phyloP scores from a whole-genome alignment of 2,113 vertebrate species.

The Aramus guarauna region DNA sequence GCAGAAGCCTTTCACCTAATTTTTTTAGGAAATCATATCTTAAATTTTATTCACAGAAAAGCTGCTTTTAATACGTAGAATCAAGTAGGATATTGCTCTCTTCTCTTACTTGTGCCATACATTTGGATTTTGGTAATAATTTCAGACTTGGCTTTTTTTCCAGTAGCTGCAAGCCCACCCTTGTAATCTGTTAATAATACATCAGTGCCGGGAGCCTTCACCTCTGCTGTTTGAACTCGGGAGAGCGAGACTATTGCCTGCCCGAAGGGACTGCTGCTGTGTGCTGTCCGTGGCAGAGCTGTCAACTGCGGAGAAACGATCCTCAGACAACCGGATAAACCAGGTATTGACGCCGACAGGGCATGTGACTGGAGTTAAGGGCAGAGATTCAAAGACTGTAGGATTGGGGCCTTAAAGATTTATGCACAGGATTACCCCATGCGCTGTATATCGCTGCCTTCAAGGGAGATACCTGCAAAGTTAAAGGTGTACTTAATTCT shows the following conservation, averaged over 20 bases:
- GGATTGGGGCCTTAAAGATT: background rate
- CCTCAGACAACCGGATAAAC: constrained; percentile 28
- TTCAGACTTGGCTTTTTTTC: constrained; percentile 80
- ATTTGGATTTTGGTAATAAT: constrained; percentile 35
- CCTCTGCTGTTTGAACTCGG: constrained; percentile 69
- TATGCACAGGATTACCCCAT: background rate
- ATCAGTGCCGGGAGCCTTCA: constrained; percentile 74
- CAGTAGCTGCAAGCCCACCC: constrained; percentile 80
- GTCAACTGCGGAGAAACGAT: constrained; percentile 39
- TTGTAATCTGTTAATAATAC: constrained; percentile 80
- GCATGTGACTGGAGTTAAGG: constrained; percentile 29
- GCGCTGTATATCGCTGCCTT: background rate
- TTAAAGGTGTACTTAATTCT: background rate
- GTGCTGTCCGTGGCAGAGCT: background rate
- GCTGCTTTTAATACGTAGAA: background rate
- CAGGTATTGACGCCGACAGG: background rate
- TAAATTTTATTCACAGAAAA: background rate
- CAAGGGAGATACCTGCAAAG: background rate
- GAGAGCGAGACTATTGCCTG: background rate
- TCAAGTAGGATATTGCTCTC: constrained; percentile 44
- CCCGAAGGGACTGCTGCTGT: background rate
- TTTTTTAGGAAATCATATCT: background rate
- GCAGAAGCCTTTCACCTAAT: background rate
- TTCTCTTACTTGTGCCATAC: constrained; percentile 62
- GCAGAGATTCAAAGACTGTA: constrained; percentile 13